Evolutionary conservation across 2,797 vertebrate genomes (phyloP), one percentile per base, ranked within the genome.

Genomic region (Huso huso): DNA sequence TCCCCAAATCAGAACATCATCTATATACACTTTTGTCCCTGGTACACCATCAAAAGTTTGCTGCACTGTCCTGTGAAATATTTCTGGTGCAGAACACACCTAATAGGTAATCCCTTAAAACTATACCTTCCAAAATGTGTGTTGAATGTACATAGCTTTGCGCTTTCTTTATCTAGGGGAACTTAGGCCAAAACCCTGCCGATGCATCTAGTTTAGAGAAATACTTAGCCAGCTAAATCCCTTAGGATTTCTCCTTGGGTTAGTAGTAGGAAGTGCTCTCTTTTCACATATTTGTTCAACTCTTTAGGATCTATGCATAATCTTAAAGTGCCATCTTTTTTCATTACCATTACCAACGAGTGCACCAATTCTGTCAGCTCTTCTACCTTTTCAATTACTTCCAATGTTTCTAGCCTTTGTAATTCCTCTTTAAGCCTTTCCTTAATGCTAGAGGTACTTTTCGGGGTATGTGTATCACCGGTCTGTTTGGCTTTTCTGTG

Each of bases 171-270:
- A 48, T 62, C 60, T 7, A 62, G 60, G n/a, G 55, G n/a, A 8
- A 62, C 8, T 15, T 62, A 18, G 15, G 60, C 60, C 60, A 62
- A 11, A 62, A 62, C 7, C 60, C 60, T 62, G 61, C 7, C 2
- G 15, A 62, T 62, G 61, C 61, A 23, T 48, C 18, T 62, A 48
- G 8, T 9, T 62, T 62, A 23, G 61, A 62, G 18, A 62, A 62
- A 62, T 37, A 23, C 8, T 48, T 55, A 12, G 61, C 61, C 23
- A 2, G n/a, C 9, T 55, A 55, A 10, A 10, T 55, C n/a, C n/a
- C n/a, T 4, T 4, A 2, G 2, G 4, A 37, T 37, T 37, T 37
- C 15, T 37, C 2, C 52, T 55, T n/a, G 9, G 3, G 52, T 55
- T 9, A 6, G n/a, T 55, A 3, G 6, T 6, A 4, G 52, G 52